Conservation (phyloP, 23 tunicate genomes). For the Aplidium turbinatum region DNA sequence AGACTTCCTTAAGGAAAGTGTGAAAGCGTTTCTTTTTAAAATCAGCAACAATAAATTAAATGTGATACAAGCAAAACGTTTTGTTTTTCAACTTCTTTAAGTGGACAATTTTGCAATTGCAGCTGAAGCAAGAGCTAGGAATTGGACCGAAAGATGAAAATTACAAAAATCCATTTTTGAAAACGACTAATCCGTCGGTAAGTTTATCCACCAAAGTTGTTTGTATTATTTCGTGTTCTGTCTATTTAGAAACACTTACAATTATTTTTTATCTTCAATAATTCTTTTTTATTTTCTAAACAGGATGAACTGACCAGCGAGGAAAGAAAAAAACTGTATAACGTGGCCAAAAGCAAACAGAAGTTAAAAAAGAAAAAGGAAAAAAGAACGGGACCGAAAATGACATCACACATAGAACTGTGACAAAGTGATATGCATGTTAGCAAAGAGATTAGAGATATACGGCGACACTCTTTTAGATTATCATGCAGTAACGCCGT, state of each 20-base stretch:
- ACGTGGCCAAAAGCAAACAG: conserved; percentile 38
- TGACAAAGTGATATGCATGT: no score
- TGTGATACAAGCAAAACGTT: no score
- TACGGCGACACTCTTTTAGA: no score
- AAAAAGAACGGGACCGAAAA: conserved; percentile 27
- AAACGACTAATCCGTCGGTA: neutral
- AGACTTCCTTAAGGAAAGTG: no score
- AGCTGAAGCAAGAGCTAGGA: conserved; percentile 72
- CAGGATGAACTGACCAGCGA: conserved; percentile 31
- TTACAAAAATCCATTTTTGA: conserved; percentile 63
- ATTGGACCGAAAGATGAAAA: conserved; percentile 63
- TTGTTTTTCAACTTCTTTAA: no score
- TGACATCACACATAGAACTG: neutral
- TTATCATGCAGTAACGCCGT: no score
- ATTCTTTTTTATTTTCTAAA: neutral
- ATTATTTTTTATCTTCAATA: neutral
- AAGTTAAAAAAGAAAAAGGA: conserved; percentile 20
- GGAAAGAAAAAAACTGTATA: conserved; percentile 31
- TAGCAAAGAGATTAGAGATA: no score
- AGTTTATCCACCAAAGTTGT: neutral
- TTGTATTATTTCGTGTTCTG: neutral
- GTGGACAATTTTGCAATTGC: neutral
- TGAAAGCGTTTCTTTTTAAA: no score
- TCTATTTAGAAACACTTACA: neutral
- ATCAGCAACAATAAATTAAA: no score